phyloP scores from a whole-genome alignment of 1,140 invertebrate species.

The Drosophila eugracilis region DNA sequence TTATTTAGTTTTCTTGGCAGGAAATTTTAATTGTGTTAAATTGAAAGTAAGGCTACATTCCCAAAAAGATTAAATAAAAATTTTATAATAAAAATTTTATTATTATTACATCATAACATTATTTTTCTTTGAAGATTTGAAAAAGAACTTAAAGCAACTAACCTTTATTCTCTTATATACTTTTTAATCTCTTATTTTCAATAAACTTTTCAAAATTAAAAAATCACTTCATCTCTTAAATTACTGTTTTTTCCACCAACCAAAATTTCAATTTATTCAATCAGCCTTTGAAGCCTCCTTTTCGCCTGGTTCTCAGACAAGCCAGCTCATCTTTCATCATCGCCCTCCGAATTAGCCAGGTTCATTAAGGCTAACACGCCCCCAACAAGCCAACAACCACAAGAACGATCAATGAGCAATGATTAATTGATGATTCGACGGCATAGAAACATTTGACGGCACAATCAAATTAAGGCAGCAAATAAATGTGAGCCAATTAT shows the following conservation, averaged over 20 bases:
- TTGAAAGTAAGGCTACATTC: too few relatives aligned
- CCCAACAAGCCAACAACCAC: conserved; percentile 45
- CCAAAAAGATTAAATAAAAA: too few relatives aligned
- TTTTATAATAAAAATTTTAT: too few relatives aligned
- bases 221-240: too few relatives aligned
- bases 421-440: conserved; percentile 66
- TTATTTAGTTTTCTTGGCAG: neutral
- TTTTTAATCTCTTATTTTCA: too few relatives aligned
- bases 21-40: neutral
- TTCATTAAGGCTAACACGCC: conserved; percentile 72
- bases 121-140: too few relatives aligned
- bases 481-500: conserved; percentile 81
- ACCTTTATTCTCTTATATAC: too few relatives aligned
- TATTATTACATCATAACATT: too few relatives aligned
- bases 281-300: conserved; percentile 11
- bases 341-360: conserved; percentile 35
- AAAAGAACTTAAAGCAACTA: too few relatives aligned
- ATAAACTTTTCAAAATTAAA: too few relatives aligned
- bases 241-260: too few relatives aligned
- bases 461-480: conserved; percentile 78
- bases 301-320: conserved; percentile 15
- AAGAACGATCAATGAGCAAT: conserved; percentile 62
- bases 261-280: conserved; percentile 25
- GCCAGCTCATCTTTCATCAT: conserved; percentile 25
- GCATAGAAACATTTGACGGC: conserved; percentile 61